Percentiles rank a stretch among this genome's conserved stretches.
Conservation (phyloP, 2,797 vertebrate species). For the Esox masquinongy region DNA sequence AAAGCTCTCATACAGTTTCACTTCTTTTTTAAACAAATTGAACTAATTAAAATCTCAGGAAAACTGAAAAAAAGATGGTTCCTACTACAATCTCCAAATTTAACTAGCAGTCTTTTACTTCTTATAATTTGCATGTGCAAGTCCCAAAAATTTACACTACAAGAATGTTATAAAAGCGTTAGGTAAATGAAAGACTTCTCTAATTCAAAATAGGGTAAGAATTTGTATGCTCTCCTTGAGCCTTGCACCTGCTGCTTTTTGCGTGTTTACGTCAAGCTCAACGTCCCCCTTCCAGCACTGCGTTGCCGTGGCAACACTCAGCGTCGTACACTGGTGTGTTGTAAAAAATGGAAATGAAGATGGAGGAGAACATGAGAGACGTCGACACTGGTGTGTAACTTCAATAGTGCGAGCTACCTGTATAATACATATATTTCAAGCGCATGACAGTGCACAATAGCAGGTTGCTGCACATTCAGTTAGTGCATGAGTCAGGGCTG, state of each 20-base stretch:
- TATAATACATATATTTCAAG: not conserved
- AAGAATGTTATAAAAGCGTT: not conserved
- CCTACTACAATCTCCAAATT: not conserved
- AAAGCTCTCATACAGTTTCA: too few relatives aligned
- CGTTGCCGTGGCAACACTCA: conserved; percentile 75
- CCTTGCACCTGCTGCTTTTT: conserved; percentile 3
- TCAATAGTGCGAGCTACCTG: conserved; percentile 36
- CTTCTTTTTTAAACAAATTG: too few relatives aligned
- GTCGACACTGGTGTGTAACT: conserved; percentile 79
- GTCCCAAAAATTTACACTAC: not conserved
- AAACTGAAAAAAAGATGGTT: not conserved
- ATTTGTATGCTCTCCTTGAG: not conserved
- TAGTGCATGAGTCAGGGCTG: conserved; percentile 24
- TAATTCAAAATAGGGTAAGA: not conserved
- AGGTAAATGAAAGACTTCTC: not conserved
- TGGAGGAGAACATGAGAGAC: conserved; percentile 78
- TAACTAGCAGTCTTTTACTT: not conserved
- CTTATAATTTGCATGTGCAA: not conserved
- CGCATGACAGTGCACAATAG: conserved; percentile 2
- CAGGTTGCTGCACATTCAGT: conserved; percentile 1
- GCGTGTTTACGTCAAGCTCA: not conserved
- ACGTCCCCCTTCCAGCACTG: conserved; percentile 32
- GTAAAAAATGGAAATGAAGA: conserved; percentile 72
- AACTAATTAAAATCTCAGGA: too few relatives aligned
- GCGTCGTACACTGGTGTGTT: conserved; percentile 63